Evolutionary conservation across 2,797 vertebrate genomes (phyloP).

Genomic region (Acanthurus lineatus): DNA sequence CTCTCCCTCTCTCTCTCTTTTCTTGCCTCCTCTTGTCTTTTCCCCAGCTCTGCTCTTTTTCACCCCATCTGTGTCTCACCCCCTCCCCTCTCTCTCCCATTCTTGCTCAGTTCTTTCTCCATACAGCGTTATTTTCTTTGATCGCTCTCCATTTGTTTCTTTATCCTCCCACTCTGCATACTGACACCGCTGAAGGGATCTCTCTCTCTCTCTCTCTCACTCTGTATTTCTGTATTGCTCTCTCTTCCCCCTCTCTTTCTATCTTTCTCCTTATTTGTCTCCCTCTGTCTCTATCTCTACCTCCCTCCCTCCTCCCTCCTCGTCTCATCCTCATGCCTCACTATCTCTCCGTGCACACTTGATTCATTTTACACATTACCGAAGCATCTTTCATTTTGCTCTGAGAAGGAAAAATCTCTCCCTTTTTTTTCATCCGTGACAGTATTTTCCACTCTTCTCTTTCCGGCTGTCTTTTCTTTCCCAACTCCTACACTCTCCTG

Average conservation of each 20-base stretch:
- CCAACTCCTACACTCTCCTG: slow-evolving; percentile 47
- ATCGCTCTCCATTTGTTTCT: slow-evolving; percentile 70
- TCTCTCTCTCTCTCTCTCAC: slow-evolving; percentile 43
- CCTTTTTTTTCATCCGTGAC: slow-evolving; percentile 22
- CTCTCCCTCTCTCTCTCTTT: not conserved
- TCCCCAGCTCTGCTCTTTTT: slow-evolving; percentile 41
- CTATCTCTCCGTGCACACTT: slow-evolving; percentile 77
- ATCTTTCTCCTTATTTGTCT: slow-evolving; percentile 68
- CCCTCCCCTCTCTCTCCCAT: slow-evolving; percentile 28
- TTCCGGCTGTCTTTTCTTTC: slow-evolving; percentile 37
- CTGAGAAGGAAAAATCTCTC: slow-evolving; percentile 59
- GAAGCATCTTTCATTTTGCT: slow-evolving; percentile 76
- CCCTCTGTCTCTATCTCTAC: slow-evolving; percentile 58
- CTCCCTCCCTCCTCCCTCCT: slow-evolving; percentile 44
- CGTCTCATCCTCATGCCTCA: slow-evolving; percentile 64
- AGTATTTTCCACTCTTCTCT: slow-evolving; percentile 39
- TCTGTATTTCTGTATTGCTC: slow-evolving; percentile 46
- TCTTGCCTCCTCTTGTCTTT: slow-evolving; percentile 19
- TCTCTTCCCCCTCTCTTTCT: slow-evolving; percentile 45
- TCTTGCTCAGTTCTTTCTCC: slow-evolving; percentile 50
- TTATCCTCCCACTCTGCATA: slow-evolving; percentile 71
- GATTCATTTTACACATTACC: slow-evolving; percentile 82
- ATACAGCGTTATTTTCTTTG: slow-evolving; percentile 63
- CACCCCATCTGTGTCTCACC: slow-evolving; percentile 53
- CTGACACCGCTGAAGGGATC: slow-evolving; percentile 71